phyloP scores from a whole-genome alignment of 2,113 vertebrate genomes.

The Epinephelus moara region DNA sequence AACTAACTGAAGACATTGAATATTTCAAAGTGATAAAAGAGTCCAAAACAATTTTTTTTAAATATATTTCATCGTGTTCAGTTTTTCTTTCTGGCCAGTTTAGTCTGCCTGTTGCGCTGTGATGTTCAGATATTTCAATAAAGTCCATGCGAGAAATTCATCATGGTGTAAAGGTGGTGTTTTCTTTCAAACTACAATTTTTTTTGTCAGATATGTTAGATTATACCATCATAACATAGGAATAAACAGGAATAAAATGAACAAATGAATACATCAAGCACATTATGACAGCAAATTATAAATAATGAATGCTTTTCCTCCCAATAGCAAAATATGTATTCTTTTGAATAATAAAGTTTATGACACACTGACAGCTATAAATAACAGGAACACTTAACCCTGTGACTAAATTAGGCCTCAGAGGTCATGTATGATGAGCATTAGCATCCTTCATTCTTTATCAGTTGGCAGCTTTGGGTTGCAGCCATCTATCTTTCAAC shows the following conservation, averaged over 20 bases:
- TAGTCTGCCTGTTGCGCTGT: constrained; percentile 53
- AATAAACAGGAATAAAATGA: neutral
- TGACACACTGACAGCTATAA: neutral
- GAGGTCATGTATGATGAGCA: neutral
- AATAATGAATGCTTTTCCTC: neutral
- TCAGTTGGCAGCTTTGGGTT: neutral
- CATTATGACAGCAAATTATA: neutral
- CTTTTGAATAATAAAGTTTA: neutral
- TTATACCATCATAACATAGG: neutral
- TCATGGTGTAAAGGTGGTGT: neutral
- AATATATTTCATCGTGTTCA: constrained; percentile 49
- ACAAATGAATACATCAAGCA: constrained; percentile 9
- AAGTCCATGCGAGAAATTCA: constrained; percentile 53
- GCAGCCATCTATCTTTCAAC: neutral
- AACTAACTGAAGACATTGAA: constrained; percentile 20
- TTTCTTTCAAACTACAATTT: constrained; percentile 10
- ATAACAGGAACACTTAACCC: neutral
- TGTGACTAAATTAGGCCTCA: neutral
- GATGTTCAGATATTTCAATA: constrained; percentile 68
- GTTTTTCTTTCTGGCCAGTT: constrained; percentile 72
- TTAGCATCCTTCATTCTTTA: neutral
- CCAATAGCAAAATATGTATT: neutral
- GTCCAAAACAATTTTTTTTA: constrained; percentile 13
- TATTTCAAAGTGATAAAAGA: constrained; percentile 32
- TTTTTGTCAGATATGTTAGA: neutral